These are phyloP conservation scores for Hafferia zeledoni DNA, from an alignment of 2,797 vertebrate species.

Conservation along the genomic window DNA sequence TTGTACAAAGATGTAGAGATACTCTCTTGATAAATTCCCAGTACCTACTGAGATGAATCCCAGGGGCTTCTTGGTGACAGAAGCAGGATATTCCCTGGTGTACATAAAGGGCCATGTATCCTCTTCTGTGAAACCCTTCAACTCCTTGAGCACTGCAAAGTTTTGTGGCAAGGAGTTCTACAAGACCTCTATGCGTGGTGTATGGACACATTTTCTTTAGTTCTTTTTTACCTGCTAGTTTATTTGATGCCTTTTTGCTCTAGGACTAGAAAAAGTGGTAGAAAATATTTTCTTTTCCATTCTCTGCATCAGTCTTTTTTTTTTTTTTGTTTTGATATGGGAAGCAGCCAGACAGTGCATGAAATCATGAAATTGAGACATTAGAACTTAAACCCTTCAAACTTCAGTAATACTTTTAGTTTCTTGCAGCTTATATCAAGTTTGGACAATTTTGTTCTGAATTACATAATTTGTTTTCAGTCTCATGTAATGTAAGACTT, in stretches of 20 bases:
- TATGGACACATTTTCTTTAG: background rate
- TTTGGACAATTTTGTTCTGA: background rate
- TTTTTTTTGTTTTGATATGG: background rate
- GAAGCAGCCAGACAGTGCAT: background rate
- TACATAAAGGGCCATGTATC: background rate
- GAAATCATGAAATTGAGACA: background rate
- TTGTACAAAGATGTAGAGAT: rapidly evolving
- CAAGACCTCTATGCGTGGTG: background rate
- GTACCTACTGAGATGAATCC: background rate
- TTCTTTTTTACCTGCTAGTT: background rate
- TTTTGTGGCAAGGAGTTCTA: background rate
- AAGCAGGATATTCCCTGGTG: background rate
- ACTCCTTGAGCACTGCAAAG: background rate
- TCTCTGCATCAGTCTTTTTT: background rate
- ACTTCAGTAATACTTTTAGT: background rate
- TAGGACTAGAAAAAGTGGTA: background rate
- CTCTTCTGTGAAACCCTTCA: rapidly evolving
- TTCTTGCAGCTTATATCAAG: background rate
- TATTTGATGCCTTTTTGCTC: background rate
- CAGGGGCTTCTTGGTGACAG: background rate
- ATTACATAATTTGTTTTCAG: background rate
- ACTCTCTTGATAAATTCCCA: background rate
- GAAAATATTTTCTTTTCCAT: background rate
- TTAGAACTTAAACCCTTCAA: background rate
- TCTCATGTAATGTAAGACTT: background rate